Percentiles rank a stretch among this genome's conserved stretches.
These are phyloP conservation scores for Zaprionus kolodkinae DNA, from an alignment of 1,140 invertebrate genomes.

Conservation along the genomic window DNA sequence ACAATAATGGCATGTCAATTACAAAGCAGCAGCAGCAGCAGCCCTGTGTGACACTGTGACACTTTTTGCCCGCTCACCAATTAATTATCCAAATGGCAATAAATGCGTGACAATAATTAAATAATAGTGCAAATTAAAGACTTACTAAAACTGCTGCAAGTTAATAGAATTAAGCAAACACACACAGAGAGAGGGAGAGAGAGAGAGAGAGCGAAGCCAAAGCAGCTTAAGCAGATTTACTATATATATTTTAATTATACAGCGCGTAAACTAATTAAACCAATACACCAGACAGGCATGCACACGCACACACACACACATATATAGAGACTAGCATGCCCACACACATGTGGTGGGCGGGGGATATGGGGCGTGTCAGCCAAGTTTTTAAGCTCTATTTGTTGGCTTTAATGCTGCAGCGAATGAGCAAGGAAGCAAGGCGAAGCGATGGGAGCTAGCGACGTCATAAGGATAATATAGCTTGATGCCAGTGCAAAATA, in stretches of 20 bases:
- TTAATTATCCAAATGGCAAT: constrained; percentile 69
- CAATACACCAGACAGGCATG: constrained; percentile 16
- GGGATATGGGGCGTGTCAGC: constrained; percentile 21
- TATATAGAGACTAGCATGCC: neutral
- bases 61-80: constrained; percentile 55
- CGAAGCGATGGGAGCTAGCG: too few relatives aligned
- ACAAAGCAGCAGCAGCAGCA: constrained; percentile 31
- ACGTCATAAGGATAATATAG: constrained; percentile 27
- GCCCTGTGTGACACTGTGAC: constrained; percentile 54
- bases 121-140: constrained; percentile 16
- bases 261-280: constrained; percentile 70
- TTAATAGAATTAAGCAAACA: constrained; percentile 62
- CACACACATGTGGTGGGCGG: constrained; percentile 23
- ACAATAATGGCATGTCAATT: constrained; percentile 82
- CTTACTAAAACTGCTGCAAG: constrained; percentile 12
- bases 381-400: constrained; percentile 79
- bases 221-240: constrained; percentile 52
- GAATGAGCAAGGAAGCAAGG: constrained; percentile 14
- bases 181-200: too few relatives aligned
- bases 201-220: constrained; percentile 1
- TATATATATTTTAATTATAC: constrained; percentile 69
- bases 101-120: constrained; percentile 46
- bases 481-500: constrained; percentile 25
- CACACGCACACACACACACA: constrained; percentile 16
- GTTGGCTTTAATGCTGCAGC: constrained; percentile 68